Conservation (phyloP, 2,797 vertebrate genomes). For the Miichthys miiuy region DNA sequence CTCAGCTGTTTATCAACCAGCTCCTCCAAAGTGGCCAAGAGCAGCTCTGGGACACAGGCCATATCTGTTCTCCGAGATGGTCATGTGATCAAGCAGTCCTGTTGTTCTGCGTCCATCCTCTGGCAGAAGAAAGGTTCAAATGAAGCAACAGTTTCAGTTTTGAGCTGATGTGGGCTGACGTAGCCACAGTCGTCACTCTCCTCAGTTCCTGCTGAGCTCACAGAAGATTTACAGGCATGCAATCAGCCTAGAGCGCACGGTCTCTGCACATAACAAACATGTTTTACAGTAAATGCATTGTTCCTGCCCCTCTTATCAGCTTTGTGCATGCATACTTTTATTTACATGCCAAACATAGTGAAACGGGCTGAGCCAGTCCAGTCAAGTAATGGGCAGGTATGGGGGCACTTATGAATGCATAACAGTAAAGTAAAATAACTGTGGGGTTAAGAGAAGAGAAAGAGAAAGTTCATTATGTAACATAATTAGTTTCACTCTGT, state of each 20-base stretch:
- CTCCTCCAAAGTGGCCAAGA: constrained; percentile 38
- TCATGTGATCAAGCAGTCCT: constrained; percentile 1
- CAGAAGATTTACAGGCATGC: not conserved
- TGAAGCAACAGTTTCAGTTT: constrained; percentile 39
- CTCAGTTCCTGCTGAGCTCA: not conserved
- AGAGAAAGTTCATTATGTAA: no score
- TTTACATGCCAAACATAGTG: not conserved
- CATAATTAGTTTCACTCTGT: constrained; percentile 4
- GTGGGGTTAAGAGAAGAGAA: not conserved
- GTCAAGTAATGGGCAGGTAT: not conserved
- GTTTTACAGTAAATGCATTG: constrained; percentile 6
- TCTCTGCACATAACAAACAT: not conserved
- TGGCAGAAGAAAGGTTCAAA: not conserved
- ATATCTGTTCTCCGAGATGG: constrained; percentile 13
- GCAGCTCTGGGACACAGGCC: constrained; percentile 28
- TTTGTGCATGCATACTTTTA: not conserved
- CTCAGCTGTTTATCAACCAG: constrained; percentile 31
- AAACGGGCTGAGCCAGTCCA: constrained; percentile 31
- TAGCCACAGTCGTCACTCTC: not conserved
- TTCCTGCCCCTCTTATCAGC: not conserved
- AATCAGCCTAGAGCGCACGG: not conserved
- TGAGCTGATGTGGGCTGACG: not conserved
- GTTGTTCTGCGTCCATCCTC: not conserved
- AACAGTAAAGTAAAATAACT: not conserved
- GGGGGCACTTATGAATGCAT: not conserved